Evolutionary conservation across 2,113 vertebrate species (phyloP).

Genomic region (Hymenochirus boettgeri): DNA sequence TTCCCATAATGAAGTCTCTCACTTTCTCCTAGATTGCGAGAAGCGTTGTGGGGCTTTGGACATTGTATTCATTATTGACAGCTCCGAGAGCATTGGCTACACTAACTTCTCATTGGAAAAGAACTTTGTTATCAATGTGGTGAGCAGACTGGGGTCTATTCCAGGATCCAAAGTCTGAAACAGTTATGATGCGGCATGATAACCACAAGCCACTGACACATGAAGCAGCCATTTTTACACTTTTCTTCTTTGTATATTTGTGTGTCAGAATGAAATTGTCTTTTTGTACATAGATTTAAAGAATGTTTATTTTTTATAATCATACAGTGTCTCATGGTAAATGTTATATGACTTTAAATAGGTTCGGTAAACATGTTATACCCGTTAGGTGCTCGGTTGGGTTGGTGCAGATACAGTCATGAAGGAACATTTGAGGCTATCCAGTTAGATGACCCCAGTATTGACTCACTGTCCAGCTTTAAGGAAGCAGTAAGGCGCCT

Average conservation of each 20-base stretch:
- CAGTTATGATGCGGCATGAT: conserved; percentile 54
- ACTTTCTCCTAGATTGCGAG: conserved; percentile 77
- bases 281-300: too few species aligned
- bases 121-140: conserved; percentile 94
- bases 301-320: too few species aligned
- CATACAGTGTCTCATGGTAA: too few species aligned
- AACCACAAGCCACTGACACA: neutral
- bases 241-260: too few species aligned
- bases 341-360: too few species aligned
- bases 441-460: conserved; percentile 79
- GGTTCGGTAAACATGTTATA: too few species aligned
- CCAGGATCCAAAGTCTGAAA: conserved; percentile 82
- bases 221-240: too few species aligned
- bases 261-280: too few species aligned
- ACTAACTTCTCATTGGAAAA: conserved; percentile 97
- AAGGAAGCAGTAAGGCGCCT: conserved; percentile 90
- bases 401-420: conserved; percentile 97
- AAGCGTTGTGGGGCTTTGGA: conserved; percentile 91
- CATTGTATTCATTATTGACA: conserved; percentile 97
- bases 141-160: conserved; percentile 87
- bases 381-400: conserved; percentile 83
- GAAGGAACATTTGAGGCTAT: conserved; percentile 93
- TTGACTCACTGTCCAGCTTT: conserved; percentile 84
- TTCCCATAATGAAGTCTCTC: too few species aligned
- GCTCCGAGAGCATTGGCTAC: conserved; percentile 93